Evolutionary conservation across 2,888 invertebrate species (phyloP), one percentile per base, ranked within the genome.

Genomic region (Heliothis peltigera): DNA sequence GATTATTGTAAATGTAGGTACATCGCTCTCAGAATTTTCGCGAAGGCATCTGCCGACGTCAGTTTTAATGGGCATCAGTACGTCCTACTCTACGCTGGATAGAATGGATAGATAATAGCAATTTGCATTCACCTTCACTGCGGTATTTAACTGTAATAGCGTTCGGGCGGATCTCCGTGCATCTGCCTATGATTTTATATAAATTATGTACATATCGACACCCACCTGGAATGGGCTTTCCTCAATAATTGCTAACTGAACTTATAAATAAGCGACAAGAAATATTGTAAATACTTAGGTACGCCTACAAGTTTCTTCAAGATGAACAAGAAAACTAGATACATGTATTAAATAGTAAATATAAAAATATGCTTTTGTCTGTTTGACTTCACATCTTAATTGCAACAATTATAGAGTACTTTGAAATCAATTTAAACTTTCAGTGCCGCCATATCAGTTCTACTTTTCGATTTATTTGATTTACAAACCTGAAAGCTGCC

Each of bases 401-500:
- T 64, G 39, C 53, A 47, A 15, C 21, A 46, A 54, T 68, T n/a
- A 57, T 54, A n/a, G 65, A 42, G 21, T 47, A 3, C 49, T 66
- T 66, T 65, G 62, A 75, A 79, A 75, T 67, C 57, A 73, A 73
- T 76, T 82, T 71, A 59, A 70, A 71, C 70, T 81, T 70, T 73
- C 64, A 67, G 63, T 73, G 65, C 68, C 32, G 28, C 55, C 76
- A 77, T 48, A 66, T 55, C 69, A 77, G 78, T 84, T 75, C 59
- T 65, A 48, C 65, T 39, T 64, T 71, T 74, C 62, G 47, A 70
- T 65, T 85, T 78, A 87, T 87, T 87, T 82, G 78, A 86, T 86
- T 81, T 86, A 78, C 66, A 65, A 75, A 81, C 72, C 79, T 83
- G 68, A 85, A 84, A 85, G 84, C 80, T 73, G 77, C 53, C 80